A percentile compares a stretch with the other conserved stretches of the same genome.
These are phyloP conservation scores for Andrena praecox DNA, from an alignment of 2,888 invertebrate genomes.

Conservation along the genomic window DNA sequence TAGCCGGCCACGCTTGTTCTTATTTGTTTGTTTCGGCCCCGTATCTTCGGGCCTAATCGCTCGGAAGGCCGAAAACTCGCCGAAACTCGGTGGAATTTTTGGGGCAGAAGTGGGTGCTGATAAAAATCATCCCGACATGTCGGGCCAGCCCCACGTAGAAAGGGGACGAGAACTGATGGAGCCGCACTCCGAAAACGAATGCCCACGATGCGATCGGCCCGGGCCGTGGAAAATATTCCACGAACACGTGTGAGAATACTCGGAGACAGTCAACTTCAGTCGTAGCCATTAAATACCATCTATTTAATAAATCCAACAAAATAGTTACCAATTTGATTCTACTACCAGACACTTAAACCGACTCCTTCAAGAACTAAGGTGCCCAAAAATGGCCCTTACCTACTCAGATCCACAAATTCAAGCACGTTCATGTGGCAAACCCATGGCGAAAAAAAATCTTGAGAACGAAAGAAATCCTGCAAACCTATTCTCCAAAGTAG, in stretches of 20 bases:
- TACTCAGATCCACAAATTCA: too few relatives aligned
- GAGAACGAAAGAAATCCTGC: too few relatives aligned
- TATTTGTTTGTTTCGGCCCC: constrained; percentile 81
- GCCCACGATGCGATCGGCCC: constrained; percentile 60
- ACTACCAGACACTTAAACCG: too few relatives aligned
- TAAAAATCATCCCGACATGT: constrained; percentile 69
- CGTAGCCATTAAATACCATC: neutral
- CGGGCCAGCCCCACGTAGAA: constrained; percentile 48
- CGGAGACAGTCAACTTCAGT: neutral
- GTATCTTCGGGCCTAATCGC: constrained; percentile 82
- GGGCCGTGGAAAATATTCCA: constrained; percentile 23
- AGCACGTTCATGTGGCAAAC: too few relatives aligned
- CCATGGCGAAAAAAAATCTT: too few relatives aligned
- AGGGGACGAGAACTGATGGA: constrained; percentile 64
- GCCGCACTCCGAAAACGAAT: constrained; percentile 50
- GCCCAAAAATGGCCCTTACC: too few relatives aligned
- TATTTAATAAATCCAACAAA: too few relatives aligned
- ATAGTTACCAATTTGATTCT: too few relatives aligned
- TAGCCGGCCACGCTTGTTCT: constrained; percentile 72
- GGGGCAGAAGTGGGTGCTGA: constrained; percentile 79
- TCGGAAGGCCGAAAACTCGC: constrained; percentile 73
- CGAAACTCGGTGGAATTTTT: constrained; percentile 81
- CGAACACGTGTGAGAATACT: neutral
- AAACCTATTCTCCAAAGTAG: too few relatives aligned
- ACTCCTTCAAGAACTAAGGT: too few relatives aligned